These are phyloP conservation scores for Dynastes grantii DNA, from an alignment of 2,888 invertebrate genomes.

Conservation along the genomic window DNA sequence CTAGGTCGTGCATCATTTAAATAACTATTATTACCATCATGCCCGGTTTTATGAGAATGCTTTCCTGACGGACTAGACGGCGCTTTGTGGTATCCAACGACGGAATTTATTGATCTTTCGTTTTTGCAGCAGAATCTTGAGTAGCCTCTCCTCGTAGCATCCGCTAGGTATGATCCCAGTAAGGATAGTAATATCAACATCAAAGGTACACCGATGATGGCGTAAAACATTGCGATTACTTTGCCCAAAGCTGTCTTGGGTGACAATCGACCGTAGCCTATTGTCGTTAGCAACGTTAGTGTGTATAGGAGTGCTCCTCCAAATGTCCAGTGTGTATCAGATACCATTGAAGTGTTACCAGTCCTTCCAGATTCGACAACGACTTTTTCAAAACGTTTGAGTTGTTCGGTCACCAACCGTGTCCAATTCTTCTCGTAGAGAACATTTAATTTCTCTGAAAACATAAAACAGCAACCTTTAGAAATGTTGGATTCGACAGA, in stretches of 20 bases:
- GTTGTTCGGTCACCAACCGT: slow-evolving; percentile 82
- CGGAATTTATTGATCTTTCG: slow-evolving; percentile 56
- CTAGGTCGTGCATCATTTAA: not conserved
- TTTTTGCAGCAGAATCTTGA: slow-evolving; percentile 70
- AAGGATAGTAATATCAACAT: slow-evolving; percentile 90
- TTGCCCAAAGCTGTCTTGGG: slow-evolving; percentile 88
- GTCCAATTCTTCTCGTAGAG: slow-evolving; percentile 91
- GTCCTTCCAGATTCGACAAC: slow-evolving; percentile 83
- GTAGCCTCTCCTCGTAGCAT: slow-evolving; percentile 82
- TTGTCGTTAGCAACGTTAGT: slow-evolving; percentile 90
- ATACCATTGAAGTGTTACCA: slow-evolving; percentile 56
- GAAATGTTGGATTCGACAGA: slow-evolving; percentile 8
- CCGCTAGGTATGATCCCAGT: slow-evolving; percentile 86
- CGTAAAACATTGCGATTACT: slow-evolving; percentile 89
- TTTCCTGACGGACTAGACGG: slow-evolving; percentile 72
- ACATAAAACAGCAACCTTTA: not conserved
- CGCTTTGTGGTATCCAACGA: slow-evolving; percentile 73
- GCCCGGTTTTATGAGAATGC: slow-evolving; percentile 68
- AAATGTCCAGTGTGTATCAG: slow-evolving; percentile 83
- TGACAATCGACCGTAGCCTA: slow-evolving; percentile 90
- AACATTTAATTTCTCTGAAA: slow-evolving; percentile 84
- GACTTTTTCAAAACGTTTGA: slow-evolving; percentile 85
- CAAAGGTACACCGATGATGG: slow-evolving; percentile 89
- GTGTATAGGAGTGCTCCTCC: slow-evolving; percentile 89
- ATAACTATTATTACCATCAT: slow-evolving; percentile 60